Percentiles rank a stretch among this genome's conserved stretches.
Evolutionary conservation across 2,113 vertebrate genomes (phyloP).

Genomic region (Cromileptes altivelis): DNA sequence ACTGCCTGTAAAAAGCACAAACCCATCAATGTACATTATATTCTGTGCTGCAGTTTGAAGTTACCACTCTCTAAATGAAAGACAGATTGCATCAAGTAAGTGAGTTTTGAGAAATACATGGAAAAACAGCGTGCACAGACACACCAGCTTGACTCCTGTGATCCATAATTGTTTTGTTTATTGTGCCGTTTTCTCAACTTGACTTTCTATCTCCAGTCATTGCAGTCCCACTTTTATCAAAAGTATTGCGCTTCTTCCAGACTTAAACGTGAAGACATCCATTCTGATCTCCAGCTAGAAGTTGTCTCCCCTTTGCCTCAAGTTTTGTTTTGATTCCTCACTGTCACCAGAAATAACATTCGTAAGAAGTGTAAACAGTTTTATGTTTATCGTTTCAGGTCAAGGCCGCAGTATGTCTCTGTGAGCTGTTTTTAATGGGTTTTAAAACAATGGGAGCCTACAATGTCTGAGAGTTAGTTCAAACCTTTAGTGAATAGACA

Average conservation of each 20-base stretch:
- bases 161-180: constrained; percentile 59
- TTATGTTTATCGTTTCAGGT: constrained; percentile 66
- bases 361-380: constrained; percentile 71
- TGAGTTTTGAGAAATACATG: constrained; percentile 16
- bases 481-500: constrained; percentile 31
- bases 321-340: constrained; percentile 67
- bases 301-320: constrained; percentile 65
- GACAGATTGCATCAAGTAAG: not conserved
- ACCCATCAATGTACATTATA: not conserved
- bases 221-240: constrained; percentile 49
- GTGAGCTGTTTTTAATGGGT: constrained; percentile 55
- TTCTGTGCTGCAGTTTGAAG: not conserved
- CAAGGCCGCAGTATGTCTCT: constrained; percentile 57
- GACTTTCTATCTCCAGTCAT: constrained; percentile 49
- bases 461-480: constrained; percentile 38
- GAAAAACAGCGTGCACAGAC: not conserved
- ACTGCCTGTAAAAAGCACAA: not conserved
- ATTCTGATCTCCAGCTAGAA: constrained; percentile 46
- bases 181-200: constrained; percentile 57
- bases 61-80: not conserved
- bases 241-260: constrained; percentile 38
- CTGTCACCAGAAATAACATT: constrained; percentile 76
- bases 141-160: constrained; percentile 31
- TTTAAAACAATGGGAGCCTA: constrained; percentile 53
- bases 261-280: constrained; percentile 41